A percentile compares a stretch with the other conserved stretches of the same genome.
These are phyloP conservation scores for Ophion costatus DNA, from an alignment of 2,888 invertebrate genomes.

Conservation along the genomic window DNA sequence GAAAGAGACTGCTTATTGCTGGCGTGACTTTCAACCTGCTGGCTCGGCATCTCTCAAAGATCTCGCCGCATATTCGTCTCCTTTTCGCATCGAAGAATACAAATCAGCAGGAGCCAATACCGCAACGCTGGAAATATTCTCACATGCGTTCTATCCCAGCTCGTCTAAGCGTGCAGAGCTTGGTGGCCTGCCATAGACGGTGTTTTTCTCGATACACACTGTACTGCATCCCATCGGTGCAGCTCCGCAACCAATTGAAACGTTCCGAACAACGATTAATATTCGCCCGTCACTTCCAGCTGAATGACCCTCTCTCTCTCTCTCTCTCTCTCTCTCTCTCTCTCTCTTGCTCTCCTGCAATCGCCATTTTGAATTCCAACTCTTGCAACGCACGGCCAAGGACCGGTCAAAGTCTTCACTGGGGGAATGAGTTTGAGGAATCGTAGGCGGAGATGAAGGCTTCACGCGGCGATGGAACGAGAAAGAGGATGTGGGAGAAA, in stretches of 20 bases:
- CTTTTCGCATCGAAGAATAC: slow-evolving; percentile 31
- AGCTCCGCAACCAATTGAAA: slow-evolving; percentile 78
- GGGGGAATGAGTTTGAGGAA: slow-evolving; percentile 80
- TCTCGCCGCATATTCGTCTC: slow-evolving; percentile 19
- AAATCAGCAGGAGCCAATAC: slow-evolving; percentile 44
- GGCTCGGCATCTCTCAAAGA: slow-evolving; percentile 23
- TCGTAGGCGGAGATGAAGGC: slow-evolving; percentile 83
- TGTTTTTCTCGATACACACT: slow-evolving; percentile 43
- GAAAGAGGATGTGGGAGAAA: slow-evolving; percentile 50
- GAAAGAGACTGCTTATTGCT: slow-evolving; percentile 73
- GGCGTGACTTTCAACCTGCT: slow-evolving; percentile 33
- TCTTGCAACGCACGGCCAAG: slow-evolving; percentile 50
- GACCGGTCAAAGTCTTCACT: slow-evolving; percentile 63
- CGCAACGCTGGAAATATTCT: slow-evolving; percentile 39
- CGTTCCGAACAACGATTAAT: slow-evolving; percentile 78
- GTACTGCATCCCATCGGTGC: slow-evolving; percentile 50
- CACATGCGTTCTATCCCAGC: slow-evolving; percentile 19
- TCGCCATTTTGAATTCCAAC: slow-evolving; percentile 80
- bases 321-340: neutral
- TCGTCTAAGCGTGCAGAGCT: neutral
- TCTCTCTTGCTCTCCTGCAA: neutral
- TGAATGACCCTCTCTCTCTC: slow-evolving; percentile 26
- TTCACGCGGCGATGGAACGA: slow-evolving; percentile 72
- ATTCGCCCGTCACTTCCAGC: slow-evolving; percentile 76
- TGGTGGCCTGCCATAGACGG: slow-evolving; percentile 25